These are phyloP conservation scores for Nansenia antarctica DNA, from an alignment of 2,113 vertebrate genomes.

Conservation along the genomic window DNA sequence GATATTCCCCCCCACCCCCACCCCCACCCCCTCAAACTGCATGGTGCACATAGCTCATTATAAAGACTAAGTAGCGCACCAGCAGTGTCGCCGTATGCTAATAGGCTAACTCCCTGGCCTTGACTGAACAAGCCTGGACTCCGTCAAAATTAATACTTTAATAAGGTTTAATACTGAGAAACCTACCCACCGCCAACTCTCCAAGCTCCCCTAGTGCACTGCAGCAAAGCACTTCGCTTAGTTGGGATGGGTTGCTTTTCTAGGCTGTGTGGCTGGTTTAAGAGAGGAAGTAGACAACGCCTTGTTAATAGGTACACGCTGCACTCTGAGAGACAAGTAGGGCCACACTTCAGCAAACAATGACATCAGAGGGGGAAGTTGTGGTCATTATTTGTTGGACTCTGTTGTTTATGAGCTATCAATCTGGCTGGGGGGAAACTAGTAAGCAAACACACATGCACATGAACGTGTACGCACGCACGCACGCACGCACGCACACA, in stretches of 20 bases:
- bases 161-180: conserved; percentile 49
- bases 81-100: conserved; percentile 40
- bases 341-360: conserved; percentile 47
- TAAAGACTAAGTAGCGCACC: conserved; percentile 33
- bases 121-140: conserved; percentile 34
- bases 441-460: background rate
- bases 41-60: conserved; percentile 28
- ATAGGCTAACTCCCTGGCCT: conserved; percentile 33
- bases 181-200: background rate
- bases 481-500: background rate
- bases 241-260: conserved; percentile 21
- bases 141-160: conserved; percentile 57
- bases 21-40: conserved; percentile 15
- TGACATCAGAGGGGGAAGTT: conserved; percentile 35
- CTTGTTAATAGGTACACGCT: conserved; percentile 56
- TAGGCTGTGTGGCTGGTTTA: background rate
- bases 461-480: background rate
- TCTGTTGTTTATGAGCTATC: conserved; percentile 32
- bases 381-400: conserved; percentile 23
- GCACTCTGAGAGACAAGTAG: conserved; percentile 54
- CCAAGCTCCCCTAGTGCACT: background rate
- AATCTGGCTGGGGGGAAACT: conserved; percentile 5
- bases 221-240: conserved; percentile 33
- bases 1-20: background rate
- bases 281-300: conserved; percentile 6